Evolutionary conservation across 2,113 vertebrate genomes (phyloP).

Genomic region (Scartelaos histophorus): DNA sequence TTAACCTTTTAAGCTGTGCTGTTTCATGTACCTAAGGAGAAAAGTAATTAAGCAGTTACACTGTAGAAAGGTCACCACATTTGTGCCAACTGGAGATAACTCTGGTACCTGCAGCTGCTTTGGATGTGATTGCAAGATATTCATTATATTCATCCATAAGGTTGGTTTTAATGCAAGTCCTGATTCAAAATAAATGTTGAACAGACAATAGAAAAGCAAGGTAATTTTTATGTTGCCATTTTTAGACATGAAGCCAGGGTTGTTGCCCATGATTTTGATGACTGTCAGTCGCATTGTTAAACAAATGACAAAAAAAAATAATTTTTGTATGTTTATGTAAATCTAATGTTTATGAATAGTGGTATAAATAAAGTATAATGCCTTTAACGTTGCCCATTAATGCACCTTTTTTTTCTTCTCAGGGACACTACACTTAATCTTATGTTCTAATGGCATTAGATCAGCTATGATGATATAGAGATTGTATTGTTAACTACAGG

Average conservation of each 20-base stretch:
- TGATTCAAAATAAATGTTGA: background rate
- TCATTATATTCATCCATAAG: slow-evolving; percentile 23
- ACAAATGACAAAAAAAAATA: background rate
- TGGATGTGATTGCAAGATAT: slow-evolving; percentile 51
- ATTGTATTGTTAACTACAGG: background rate
- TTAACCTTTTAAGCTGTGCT: slow-evolving; percentile 71
- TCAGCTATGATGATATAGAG: no score
- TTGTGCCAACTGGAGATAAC: slow-evolving; percentile 58
- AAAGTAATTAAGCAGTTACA: slow-evolving; percentile 71
- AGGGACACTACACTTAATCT: background rate
- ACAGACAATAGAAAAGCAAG: background rate
- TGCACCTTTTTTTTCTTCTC: background rate
- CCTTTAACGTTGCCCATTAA: background rate
- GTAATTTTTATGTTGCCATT: background rate
- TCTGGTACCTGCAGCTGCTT: slow-evolving; percentile 35
- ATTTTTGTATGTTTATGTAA: background rate
- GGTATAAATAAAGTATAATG: slow-evolving; percentile 5
- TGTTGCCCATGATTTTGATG: background rate
- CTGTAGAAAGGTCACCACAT: slow-evolving; percentile 68
- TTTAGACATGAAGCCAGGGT: background rate
- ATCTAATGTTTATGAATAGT: background rate
- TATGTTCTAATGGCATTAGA: background rate
- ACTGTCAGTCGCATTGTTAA: background rate
- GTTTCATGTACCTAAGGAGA: slow-evolving; percentile 57
- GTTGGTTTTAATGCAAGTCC: slow-evolving; percentile 10